These are phyloP conservation scores for Borostomias antarcticus DNA, from an alignment of 2,797 vertebrate species.

Conservation along the genomic window DNA sequence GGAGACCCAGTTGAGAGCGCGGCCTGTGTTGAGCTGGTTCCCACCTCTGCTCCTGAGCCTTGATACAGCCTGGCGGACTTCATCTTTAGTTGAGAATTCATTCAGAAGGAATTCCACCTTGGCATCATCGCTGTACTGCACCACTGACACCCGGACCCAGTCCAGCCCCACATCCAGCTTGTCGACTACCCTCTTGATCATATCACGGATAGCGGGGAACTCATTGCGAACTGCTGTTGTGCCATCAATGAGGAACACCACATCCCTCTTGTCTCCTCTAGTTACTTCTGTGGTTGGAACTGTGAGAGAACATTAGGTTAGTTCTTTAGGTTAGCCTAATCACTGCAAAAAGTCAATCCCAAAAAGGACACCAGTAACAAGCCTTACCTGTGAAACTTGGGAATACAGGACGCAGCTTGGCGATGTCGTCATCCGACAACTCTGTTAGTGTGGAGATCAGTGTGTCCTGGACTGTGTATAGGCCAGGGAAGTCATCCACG, in stretches of 20 bases:
- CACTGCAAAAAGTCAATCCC: no score
- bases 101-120: constrained; percentile 88
- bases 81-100: constrained; percentile 83
- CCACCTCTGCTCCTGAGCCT: constrained; percentile 83
- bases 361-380: no score
- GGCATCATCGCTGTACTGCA: constrained; percentile 90
- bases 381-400: constrained; percentile 55
- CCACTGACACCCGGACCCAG: constrained; percentile 84
- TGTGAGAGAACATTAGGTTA: constrained; percentile 26
- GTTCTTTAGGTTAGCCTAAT: no score
- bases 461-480: constrained; percentile 84
- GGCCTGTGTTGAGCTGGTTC: constrained; percentile 80
- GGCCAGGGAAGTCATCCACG: constrained; percentile 86
- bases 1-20: constrained; percentile 86
- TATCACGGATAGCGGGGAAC: constrained; percentile 79
- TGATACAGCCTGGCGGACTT: constrained; percentile 79
- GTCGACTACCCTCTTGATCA: constrained; percentile 84
- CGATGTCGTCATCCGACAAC: constrained; percentile 81
- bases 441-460: constrained; percentile 83
- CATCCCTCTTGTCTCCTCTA: constrained; percentile 80
- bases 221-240: constrained; percentile 77
- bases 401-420: constrained; percentile 57
- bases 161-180: constrained; percentile 87
- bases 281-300: constrained; percentile 36
- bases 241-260: constrained; percentile 94